phyloP scores from a whole-genome alignment of 2,113 vertebrate genomes.

The Spea bombifrons region DNA sequence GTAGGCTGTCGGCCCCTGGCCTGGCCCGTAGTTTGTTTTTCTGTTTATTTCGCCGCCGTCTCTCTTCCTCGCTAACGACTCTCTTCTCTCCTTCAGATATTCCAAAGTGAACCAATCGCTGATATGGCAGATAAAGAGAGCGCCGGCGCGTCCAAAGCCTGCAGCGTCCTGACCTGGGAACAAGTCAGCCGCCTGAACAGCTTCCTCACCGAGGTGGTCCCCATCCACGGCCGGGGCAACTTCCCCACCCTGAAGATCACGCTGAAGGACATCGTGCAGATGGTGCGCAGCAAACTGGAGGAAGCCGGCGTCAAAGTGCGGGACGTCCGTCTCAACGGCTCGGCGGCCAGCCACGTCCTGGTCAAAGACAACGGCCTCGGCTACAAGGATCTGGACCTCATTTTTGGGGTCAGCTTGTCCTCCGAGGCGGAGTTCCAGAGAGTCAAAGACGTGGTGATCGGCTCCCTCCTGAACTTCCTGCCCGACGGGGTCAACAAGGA shows the following conservation, averaged over 20 bases:
- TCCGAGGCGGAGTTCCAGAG: conserved; percentile 82
- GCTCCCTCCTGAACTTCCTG: conserved; percentile 89
- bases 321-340: conserved; percentile 89
- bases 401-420: conserved; percentile 88
- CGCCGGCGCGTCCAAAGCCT: conserved; percentile 59
- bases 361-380: conserved; percentile 90
- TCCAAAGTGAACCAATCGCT: conserved; percentile 51
- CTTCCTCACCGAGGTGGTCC: conserved; percentile 85
- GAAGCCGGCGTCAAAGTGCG: conserved; percentile 80
- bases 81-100: conserved; percentile 52
- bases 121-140: conserved; percentile 28
- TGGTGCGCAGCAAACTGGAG: conserved; percentile 77
- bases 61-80: neutral
- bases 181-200: conserved; percentile 88
- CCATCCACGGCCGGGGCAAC: conserved; percentile 89
- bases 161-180: conserved; percentile 88
- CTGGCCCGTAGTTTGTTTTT: no score
- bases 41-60: no score
- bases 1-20: no score
- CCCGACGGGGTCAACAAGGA: conserved; percentile 91
- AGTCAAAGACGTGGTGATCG: conserved; percentile 87
- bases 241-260: conserved; percentile 91
- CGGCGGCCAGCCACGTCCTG: conserved; percentile 90
- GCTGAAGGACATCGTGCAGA: conserved; percentile 89
- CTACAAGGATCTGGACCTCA: conserved; percentile 95